phyloP scores from a whole-genome alignment of 2,797 vertebrate species.

The Huso huso region DNA sequence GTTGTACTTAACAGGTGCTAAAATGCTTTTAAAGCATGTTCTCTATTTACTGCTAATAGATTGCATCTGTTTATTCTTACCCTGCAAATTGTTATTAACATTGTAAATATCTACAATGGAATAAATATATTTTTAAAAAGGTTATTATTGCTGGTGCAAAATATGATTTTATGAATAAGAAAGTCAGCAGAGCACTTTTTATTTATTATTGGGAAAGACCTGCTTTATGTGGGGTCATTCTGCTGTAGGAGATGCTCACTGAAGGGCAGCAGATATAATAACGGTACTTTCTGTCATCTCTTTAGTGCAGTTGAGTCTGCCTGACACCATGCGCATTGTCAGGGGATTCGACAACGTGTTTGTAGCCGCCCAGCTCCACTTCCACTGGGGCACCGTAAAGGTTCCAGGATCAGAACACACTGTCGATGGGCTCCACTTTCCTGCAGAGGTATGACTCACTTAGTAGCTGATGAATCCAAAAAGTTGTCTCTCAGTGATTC shows the following conservation, averaged over 20 bases:
- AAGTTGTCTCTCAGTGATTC: not conserved
- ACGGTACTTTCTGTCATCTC: not conserved
- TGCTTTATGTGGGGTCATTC: no score
- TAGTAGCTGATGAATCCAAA: not conserved
- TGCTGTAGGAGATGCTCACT: not conserved
- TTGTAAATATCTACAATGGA: no score
- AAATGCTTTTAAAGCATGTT: no score
- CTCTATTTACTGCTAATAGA: no score
- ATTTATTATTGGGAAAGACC: no score
- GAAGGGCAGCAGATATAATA: not conserved
- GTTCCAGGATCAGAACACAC: constrained; percentile 67
- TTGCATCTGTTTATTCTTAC: no score
- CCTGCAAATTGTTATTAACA: no score
- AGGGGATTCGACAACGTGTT: constrained; percentile 33
- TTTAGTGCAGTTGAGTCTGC: constrained; percentile 37
- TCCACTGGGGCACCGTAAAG: constrained; percentile 62
- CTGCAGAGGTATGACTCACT: constrained; percentile 58
- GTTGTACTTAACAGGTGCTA: no score
- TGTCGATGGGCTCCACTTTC: constrained; percentile 48
- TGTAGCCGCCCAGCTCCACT: constrained; percentile 61
- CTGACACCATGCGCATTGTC: constrained; percentile 33
- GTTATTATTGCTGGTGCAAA: no score
- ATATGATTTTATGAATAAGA: no score
- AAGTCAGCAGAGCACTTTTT: no score
- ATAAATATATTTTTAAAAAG: no score